Percentiles rank a stretch among this genome's conserved stretches.
These are phyloP conservation scores for Arrhamphus sclerolepis DNA, from an alignment of 2,797 vertebrate genomes.

Conservation along the genomic window DNA sequence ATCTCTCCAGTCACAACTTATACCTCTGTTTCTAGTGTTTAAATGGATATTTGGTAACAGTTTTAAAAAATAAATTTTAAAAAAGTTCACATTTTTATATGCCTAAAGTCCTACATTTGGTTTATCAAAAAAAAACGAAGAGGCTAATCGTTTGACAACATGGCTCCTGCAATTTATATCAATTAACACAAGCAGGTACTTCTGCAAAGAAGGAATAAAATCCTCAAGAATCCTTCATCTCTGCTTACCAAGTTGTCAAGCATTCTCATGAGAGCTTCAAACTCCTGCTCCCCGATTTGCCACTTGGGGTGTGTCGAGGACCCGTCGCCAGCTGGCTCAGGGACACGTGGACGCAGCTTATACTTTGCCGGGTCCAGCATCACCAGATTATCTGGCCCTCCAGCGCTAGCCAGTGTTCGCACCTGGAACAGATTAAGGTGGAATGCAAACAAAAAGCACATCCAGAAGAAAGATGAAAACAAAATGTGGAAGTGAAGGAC, in stretches of 20 bases:
- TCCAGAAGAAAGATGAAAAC: conserved; percentile 23
- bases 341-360: conserved; percentile 88
- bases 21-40: no score
- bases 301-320: conserved; percentile 86
- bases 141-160: no score
- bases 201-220: neutral
- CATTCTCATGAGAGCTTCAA: conserved; percentile 98
- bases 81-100: no score
- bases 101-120: no score
- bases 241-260: conserved; percentile 93
- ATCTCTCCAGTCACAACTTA: no score
- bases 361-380: conserved; percentile 94
- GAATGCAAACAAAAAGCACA: conserved; percentile 10
- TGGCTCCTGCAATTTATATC: no score
- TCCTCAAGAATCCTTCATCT: neutral
- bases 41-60: no score
- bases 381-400: conserved; percentile 95
- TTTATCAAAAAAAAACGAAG: no score
- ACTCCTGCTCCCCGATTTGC: conserved; percentile 97
- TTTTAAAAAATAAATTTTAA: no score
- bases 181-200: no score
- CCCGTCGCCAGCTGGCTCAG: conserved; percentile 85
- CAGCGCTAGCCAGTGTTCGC: conserved; percentile 94
- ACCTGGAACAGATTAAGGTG: conserved; percentile 81
- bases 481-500: neutral